Percentiles rank a stretch among this genome's conserved stretches.
Evolutionary conservation across 2,888 invertebrate genomes (phyloP).

Genomic region (Agrochola circellaris): DNA sequence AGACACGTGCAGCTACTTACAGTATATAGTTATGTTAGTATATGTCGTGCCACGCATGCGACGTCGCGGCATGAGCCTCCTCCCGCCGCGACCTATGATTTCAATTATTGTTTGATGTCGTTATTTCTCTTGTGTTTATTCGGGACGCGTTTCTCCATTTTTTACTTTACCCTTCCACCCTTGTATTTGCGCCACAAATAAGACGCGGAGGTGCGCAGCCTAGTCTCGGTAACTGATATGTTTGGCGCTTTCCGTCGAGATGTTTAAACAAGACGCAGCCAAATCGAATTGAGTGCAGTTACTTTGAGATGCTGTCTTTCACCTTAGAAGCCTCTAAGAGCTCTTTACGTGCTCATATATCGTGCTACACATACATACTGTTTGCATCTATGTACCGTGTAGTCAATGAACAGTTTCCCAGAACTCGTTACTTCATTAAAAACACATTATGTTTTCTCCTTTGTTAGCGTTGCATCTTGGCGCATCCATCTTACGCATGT

Average conservation of each 20-base stretch:
- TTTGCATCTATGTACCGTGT: conserved; percentile 20
- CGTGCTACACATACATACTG: conserved; percentile 24
- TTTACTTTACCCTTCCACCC: conserved; percentile 85
- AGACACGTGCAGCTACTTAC: conserved; percentile 24
- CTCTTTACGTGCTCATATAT: conserved; percentile 45
- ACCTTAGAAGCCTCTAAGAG: conserved; percentile 56
- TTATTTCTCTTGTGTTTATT: conserved; percentile 89
- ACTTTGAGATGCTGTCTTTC: conserved; percentile 73
- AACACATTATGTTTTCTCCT: conserved; percentile 7
- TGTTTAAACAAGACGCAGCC: conserved; percentile 83
- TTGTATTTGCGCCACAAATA: conserved; percentile 85
- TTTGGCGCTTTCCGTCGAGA: conserved; percentile 79
- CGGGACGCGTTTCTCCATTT: conserved; percentile 86
- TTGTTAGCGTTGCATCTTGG: conserved; percentile 23
- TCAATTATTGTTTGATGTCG: conserved; percentile 90
- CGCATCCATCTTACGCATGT: conserved; percentile 5
- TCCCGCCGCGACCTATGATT: conserved; percentile 84
- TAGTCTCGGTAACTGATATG: conserved; percentile 86
- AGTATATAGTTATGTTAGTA: conserved; percentile 22
- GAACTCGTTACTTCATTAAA: conserved; percentile 18
- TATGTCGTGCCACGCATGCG: conserved; percentile 55
- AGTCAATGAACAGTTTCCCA: conserved; percentile 11
- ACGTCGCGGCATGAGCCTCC: conserved; percentile 72
- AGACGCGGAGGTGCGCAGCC: conserved; percentile 78
- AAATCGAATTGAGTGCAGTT: conserved; percentile 84